Evolutionary conservation across 2,797 vertebrate genomes (phyloP).

Genomic region (Yasuhikotakia modesta): DNA sequence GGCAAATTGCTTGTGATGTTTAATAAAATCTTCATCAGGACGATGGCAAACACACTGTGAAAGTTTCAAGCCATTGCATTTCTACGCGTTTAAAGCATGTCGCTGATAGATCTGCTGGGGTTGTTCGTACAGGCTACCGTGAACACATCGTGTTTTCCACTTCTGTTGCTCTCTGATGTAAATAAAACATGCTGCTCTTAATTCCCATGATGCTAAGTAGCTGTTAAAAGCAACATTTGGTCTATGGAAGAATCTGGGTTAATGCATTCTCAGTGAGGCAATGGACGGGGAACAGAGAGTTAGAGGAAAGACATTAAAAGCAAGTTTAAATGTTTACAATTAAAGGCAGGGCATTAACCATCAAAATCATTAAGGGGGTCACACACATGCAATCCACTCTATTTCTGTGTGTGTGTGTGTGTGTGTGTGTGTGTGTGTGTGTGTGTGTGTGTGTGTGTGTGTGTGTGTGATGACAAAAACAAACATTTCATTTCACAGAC

Average conservation of each 20-base stretch:
- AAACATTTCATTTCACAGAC: no score
- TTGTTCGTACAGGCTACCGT: neutral
- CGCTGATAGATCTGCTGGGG: no score
- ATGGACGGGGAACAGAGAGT: neutral
- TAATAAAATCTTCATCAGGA: no score
- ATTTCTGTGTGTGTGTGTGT: no score
- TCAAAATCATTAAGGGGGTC: no score
- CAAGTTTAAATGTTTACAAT: no score
- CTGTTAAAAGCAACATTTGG: slow-evolving; percentile 42
- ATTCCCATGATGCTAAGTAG: slow-evolving; percentile 30
- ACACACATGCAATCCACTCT: no score
- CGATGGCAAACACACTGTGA: neutral
- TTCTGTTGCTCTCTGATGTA: slow-evolving; percentile 14
- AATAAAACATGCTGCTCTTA: slow-evolving; percentile 15
- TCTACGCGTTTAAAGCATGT: no score
- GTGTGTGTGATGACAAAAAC: no score
- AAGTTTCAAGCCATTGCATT: neutral
- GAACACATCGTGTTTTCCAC: neutral
- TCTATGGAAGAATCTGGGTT: slow-evolving; percentile 39
- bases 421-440: no score
- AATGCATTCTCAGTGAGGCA: slow-evolving; percentile 16
- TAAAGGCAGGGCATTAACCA: no score
- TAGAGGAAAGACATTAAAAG: slow-evolving; percentile 5
- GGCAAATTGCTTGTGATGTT: neutral
- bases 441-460: no score